Evolutionary conservation across 2,888 invertebrate species (phyloP).

Genomic region (Apoderus coryli): DNA sequence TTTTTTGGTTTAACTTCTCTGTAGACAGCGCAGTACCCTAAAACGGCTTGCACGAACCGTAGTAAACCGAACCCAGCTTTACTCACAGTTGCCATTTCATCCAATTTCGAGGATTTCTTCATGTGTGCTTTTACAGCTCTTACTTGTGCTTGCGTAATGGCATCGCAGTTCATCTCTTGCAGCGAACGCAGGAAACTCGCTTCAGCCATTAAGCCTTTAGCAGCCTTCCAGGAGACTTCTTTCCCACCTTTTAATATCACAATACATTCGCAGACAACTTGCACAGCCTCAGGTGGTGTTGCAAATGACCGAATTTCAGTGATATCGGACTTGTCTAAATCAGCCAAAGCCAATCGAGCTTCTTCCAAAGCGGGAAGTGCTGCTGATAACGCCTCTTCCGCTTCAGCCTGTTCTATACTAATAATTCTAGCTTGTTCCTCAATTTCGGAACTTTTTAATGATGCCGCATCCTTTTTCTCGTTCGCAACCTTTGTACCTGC

Average conservation of each 20-base stretch:
- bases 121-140: conserved; percentile 57
- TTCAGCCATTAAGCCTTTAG: conserved; percentile 87
- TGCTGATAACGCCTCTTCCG: conserved; percentile 62
- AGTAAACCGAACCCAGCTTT: conserved; percentile 75
- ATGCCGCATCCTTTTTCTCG: conserved; percentile 66
- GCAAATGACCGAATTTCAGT: conserved; percentile 87
- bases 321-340: conserved; percentile 79
- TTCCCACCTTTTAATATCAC: conserved; percentile 70
- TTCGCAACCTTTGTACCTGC: conserved; percentile 54
- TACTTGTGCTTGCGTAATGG: conserved; percentile 55
- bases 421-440: conserved; percentile 70
- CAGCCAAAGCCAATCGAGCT: conserved; percentile 63
- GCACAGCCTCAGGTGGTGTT: conserved; percentile 81
- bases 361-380: conserved; percentile 76
- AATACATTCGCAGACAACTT: conserved; percentile 80
- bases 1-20: conserved; percentile 76
- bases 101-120: conserved; percentile 55
- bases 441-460: conserved; percentile 66
- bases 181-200: conserved; percentile 65
- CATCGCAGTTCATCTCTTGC: conserved; percentile 76
- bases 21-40: conserved; percentile 80
- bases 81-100: conserved; percentile 73
- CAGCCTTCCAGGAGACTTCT: conserved; percentile 82
- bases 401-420: conserved; percentile 67
- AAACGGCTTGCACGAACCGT: conserved; percentile 73